Percentiles rank a stretch among this genome's conserved stretches.
Evolutionary conservation across 1,140 invertebrate species (phyloP).

Genomic region (Popillia japonica): DNA sequence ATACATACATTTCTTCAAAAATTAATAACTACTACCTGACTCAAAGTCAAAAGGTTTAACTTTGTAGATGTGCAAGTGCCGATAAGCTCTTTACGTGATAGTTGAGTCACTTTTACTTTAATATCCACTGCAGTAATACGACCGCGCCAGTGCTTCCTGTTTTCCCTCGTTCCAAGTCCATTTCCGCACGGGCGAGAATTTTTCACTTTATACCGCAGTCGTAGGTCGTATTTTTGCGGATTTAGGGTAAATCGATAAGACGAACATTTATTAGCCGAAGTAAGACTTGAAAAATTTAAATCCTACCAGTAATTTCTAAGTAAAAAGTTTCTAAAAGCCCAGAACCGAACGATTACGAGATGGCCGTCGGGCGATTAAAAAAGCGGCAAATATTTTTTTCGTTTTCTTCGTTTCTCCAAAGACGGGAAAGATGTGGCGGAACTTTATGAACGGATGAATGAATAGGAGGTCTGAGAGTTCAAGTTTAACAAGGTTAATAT

Average conservation of each 20-base stretch:
- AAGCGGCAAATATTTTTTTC: slow-evolving; percentile 11
- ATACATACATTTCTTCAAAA: too few relatives aligned
- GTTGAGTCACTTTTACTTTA: slow-evolving; percentile 26
- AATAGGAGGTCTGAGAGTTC: slow-evolving; percentile 12
- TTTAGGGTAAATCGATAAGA: slow-evolving; percentile 31
- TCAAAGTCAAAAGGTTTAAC: neutral
- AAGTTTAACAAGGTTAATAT: slow-evolving; percentile 19
- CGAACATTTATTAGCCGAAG: slow-evolving; percentile 19
- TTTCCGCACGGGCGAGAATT: slow-evolving; percentile 20
- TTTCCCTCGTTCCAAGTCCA: slow-evolving; percentile 23
- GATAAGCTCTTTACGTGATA: neutral
- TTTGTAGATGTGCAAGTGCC: neutral
- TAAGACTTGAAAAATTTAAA: slow-evolving; percentile 31
- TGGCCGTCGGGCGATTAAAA: neutral
- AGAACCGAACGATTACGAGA: slow-evolving; percentile 18
- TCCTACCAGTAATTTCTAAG: slow-evolving; percentile 35
- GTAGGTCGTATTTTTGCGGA: slow-evolving; percentile 14
- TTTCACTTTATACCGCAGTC: slow-evolving; percentile 33
- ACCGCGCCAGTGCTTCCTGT: neutral
- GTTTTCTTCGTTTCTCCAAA: neutral
- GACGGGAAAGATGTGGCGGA: neutral
- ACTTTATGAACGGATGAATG: neutral
- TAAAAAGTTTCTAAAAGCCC: slow-evolving; percentile 19
- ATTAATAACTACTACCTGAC: too few relatives aligned
- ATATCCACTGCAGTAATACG: slow-evolving; percentile 27